Conservation (phyloP, 2,888 invertebrate species). For the Operophtera brumata region DNA sequence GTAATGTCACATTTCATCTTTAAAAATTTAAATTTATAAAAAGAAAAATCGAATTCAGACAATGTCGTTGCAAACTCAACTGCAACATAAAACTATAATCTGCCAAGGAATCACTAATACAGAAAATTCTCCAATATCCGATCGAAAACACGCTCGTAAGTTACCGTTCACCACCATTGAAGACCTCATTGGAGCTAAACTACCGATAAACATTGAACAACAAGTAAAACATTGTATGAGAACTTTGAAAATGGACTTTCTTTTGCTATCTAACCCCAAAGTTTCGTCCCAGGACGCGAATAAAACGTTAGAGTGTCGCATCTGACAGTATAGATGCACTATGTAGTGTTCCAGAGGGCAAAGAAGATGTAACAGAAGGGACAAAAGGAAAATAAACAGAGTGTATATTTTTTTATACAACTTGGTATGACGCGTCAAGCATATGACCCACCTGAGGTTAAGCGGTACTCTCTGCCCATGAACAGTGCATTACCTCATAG, state of each 20-base stretch:
- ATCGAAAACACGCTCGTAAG: constrained; percentile 17
- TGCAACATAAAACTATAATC: background rate
- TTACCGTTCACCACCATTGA: constrained; percentile 18
- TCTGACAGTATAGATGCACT: constrained; percentile 19
- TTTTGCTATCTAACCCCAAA: constrained; percentile 40
- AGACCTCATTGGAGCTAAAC: constrained; percentile 23
- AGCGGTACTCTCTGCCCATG: too few relatives aligned
- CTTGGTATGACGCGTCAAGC: too few relatives aligned
- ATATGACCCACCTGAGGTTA: too few relatives aligned
- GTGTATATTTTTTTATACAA: too few relatives aligned
- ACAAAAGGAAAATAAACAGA: background rate
- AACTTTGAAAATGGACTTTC: constrained; percentile 39
- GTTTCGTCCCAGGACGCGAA: constrained; percentile 36
- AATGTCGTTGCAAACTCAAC: too few relatives aligned
- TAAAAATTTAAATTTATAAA: too few relatives aligned
- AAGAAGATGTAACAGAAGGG: background rate
- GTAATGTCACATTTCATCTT: too few relatives aligned
- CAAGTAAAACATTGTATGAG: constrained; percentile 30
- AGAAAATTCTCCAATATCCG: constrained; percentile 9
- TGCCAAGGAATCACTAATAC: constrained; percentile 1
- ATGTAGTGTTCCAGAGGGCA: constrained; percentile 26
- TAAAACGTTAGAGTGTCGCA: constrained; percentile 42
- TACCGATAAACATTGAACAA: constrained; percentile 24
- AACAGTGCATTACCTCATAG: too few relatives aligned
- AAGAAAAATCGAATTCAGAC: too few relatives aligned